Conservation (phyloP, 2,888 invertebrate genomes). For the Aproaerema taeniolella region DNA sequence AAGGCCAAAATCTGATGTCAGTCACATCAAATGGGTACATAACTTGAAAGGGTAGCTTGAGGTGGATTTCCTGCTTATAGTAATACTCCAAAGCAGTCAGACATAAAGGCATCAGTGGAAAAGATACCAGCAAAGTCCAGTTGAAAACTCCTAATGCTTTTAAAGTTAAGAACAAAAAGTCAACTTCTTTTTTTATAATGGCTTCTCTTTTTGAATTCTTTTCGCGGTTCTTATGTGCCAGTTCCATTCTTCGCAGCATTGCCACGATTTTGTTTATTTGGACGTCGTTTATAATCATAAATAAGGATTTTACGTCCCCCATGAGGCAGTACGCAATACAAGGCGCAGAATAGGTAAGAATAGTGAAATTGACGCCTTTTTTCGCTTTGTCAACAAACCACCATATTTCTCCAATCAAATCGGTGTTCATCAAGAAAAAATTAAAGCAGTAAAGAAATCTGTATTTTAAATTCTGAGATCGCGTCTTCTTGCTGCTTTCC, state of each 20-base stretch:
- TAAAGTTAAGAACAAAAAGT: conserved; percentile 35
- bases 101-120: conserved; percentile 34
- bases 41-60: conserved; percentile 40
- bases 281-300: conserved; percentile 27
- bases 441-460: conserved; percentile 20
- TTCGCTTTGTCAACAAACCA: conserved; percentile 33
- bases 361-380: conserved; percentile 31
- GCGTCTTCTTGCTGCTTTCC: background rate
- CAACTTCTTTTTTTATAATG: conserved; percentile 30
- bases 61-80: conserved; percentile 31
- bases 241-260: conserved; percentile 31
- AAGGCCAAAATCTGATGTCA: conserved; percentile 41
- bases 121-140: conserved; percentile 26
- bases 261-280: conserved; percentile 28
- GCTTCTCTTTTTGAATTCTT: conserved; percentile 21
- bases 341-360: conserved; percentile 37
- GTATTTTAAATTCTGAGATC: conserved; percentile 18
- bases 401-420: conserved; percentile 30
- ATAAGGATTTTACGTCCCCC: conserved; percentile 27
- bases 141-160: conserved; percentile 34
- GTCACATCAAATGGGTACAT: conserved; percentile 50
- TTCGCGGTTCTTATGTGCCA: conserved; percentile 14
- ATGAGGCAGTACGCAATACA: conserved; percentile 32
- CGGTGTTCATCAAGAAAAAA: conserved; percentile 34
- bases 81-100: conserved; percentile 36